Evolutionary conservation across 2,113 vertebrate genomes (phyloP).

Genomic region (Epinephelus cyanopodus): DNA sequence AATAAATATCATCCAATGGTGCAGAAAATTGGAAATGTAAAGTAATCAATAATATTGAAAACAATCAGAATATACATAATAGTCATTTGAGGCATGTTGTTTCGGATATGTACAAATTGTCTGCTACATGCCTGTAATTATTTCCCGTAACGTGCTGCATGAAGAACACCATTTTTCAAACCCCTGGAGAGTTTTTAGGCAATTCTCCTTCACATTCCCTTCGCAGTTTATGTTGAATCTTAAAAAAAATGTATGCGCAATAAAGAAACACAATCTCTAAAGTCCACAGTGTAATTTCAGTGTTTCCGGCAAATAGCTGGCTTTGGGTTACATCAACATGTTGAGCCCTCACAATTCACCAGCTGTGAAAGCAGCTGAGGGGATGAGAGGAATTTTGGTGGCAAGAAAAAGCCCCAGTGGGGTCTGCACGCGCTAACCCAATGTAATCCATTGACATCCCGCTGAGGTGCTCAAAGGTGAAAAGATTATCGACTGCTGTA

Average conservation of each 20-base stretch:
- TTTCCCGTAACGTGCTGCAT: too few relatives aligned
- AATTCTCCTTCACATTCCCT: too few relatives aligned
- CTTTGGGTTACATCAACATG: conserved; percentile 43
- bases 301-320: conserved; percentile 34
- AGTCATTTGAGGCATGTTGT: not conserved
- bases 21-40: not conserved
- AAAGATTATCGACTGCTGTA: not conserved
- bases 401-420: conserved; percentile 17
- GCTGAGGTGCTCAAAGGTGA: not conserved
- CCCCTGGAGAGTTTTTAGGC: too few relatives aligned
- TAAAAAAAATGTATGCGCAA: too few relatives aligned
- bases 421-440: not conserved
- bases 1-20: not conserved
- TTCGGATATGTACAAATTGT: not conserved
- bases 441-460: not conserved
- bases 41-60: not conserved
- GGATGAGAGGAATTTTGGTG: conserved; percentile 23
- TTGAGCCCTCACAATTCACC: conserved; percentile 42
- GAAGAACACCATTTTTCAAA: too few relatives aligned
- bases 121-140: too few relatives aligned
- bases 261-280: not conserved
- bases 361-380: conserved; percentile 61
- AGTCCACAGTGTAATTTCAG: not conserved
- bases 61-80: not conserved
- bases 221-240: too few relatives aligned